A percentile compares a stretch with the other conserved stretches of the same genome.
phyloP scores from a whole-genome alignment of 2,888 invertebrate species.

The Dryobota labecula region DNA sequence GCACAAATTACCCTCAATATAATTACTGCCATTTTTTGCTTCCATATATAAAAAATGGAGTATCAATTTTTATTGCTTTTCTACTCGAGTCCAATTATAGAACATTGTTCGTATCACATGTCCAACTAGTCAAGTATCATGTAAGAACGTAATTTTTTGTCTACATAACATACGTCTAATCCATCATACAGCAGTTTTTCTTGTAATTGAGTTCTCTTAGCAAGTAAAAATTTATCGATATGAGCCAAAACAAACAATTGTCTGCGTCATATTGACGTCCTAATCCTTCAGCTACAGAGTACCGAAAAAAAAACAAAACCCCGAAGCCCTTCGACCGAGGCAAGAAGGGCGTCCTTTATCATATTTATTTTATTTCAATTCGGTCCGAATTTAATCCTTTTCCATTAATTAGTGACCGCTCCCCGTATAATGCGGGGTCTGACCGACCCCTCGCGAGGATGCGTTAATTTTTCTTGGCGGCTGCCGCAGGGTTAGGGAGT shows the following conservation, averaged over 20 bases:
- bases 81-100: constrained; percentile 5
- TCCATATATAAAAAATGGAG: background rate
- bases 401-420: constrained; percentile 90
- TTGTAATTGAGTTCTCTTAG: background rate
- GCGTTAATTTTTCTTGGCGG: constrained; percentile 88
- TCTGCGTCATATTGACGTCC: constrained; percentile 76
- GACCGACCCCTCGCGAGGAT: constrained; percentile 77
- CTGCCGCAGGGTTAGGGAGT: constrained; percentile 74
- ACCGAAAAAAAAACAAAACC: constrained; percentile 58
- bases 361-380: constrained; percentile 91
- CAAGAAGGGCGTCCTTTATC: constrained; percentile 85
- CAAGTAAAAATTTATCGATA: constrained; percentile 53
- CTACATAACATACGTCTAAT: constrained; percentile 1
- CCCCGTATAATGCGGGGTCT: constrained; percentile 82
- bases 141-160: constrained; percentile 16
- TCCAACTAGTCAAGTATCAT: constrained; percentile 14
- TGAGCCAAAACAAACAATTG: constrained; percentile 70
- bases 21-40: background rate
- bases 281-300: constrained; percentile 67
- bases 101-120: constrained; percentile 1
- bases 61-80: background rate
- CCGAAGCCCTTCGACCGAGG: constrained; percentile 70
- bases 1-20: background rate
- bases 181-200: constrained; percentile 8
- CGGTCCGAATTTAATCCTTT: constrained; percentile 90